Evolutionary conservation across 2,797 vertebrate species (phyloP).

Genomic region (Poeciliopsis turneri): DNA sequence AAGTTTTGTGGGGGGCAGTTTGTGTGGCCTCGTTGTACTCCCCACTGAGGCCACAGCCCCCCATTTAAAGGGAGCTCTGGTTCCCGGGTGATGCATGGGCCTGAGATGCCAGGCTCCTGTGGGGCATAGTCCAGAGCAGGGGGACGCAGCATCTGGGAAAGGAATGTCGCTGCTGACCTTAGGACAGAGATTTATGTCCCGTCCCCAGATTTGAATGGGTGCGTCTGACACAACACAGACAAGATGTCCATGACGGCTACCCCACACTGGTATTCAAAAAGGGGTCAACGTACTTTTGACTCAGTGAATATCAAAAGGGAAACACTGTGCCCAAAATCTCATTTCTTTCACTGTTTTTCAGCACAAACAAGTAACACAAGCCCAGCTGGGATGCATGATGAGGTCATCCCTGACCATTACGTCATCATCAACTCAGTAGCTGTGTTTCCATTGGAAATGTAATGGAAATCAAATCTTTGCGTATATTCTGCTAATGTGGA

Average conservation of each 20-base stretch:
- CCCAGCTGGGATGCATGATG: not conserved
- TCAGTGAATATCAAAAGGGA: conserved; percentile 25
- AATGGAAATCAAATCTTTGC: too few species aligned
- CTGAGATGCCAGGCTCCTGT: conserved; percentile 62
- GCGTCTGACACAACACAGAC: conserved; percentile 46
- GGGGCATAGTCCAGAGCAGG: conserved; percentile 60
- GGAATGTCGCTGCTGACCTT: conserved; percentile 73
- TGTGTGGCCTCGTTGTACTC: conserved; percentile 21
- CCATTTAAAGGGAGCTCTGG: conserved; percentile 31
- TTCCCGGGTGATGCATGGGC: conserved; percentile 69
- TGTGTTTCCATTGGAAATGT: too few species aligned
- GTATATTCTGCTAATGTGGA: too few species aligned
- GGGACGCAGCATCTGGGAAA: conserved; percentile 68
- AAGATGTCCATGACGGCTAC: conserved; percentile 59
- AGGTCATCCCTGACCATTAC: not conserved
- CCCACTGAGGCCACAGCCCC: conserved; percentile 41
- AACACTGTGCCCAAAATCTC: conserved; percentile 31
- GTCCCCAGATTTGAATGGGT: conserved; percentile 69
- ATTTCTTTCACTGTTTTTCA: not conserved
- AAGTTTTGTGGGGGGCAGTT: not conserved
- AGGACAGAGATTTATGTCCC: conserved; percentile 67
- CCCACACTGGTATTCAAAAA: conserved; percentile 48
- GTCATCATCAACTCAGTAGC: too few species aligned
- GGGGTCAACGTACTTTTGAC: conserved; percentile 48
- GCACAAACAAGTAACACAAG: not conserved